These are phyloP conservation scores for Embiotoca jacksoni DNA, from an alignment of 2,113 vertebrate genomes.

Conservation along the genomic window DNA sequence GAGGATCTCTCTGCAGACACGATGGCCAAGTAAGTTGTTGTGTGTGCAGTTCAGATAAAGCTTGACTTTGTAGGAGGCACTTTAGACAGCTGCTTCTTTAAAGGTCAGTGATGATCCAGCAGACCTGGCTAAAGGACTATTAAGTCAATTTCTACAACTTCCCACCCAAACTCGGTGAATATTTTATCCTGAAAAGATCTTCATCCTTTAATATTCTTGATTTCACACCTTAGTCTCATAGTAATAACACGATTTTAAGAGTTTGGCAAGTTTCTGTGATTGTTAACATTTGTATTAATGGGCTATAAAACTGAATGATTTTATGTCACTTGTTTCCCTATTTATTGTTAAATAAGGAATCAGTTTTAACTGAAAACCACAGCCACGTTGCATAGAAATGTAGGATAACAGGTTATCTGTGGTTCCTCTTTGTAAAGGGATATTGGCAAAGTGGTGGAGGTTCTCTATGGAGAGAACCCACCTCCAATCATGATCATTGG, in stretches of 20 bases:
- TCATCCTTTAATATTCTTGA: neutral
- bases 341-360: neutral
- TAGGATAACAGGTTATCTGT: neutral
- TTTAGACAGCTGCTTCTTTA: neutral
- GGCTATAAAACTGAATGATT: too few species aligned
- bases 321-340: too few species aligned
- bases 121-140: neutral
- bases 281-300: too few species aligned
- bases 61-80: neutral
- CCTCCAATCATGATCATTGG: slow-evolving; percentile 97
- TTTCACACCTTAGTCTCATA: neutral
- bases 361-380: neutral
- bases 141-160: neutral
- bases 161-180: neutral
- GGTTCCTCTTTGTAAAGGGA: slow-evolving; percentile 83
- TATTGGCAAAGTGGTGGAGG: slow-evolving; percentile 93
- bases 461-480: slow-evolving; percentile 92
- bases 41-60: neutral
- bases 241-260: neutral
- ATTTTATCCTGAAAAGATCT: neutral
- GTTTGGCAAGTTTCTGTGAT: neutral
- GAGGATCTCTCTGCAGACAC: slow-evolving; percentile 98
- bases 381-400: neutral
- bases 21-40: slow-evolving; percentile 93
- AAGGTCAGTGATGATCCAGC: neutral